Evolutionary conservation across 2,113 vertebrate genomes (phyloP).

Genomic region (Peromyscus maniculatus): DNA sequence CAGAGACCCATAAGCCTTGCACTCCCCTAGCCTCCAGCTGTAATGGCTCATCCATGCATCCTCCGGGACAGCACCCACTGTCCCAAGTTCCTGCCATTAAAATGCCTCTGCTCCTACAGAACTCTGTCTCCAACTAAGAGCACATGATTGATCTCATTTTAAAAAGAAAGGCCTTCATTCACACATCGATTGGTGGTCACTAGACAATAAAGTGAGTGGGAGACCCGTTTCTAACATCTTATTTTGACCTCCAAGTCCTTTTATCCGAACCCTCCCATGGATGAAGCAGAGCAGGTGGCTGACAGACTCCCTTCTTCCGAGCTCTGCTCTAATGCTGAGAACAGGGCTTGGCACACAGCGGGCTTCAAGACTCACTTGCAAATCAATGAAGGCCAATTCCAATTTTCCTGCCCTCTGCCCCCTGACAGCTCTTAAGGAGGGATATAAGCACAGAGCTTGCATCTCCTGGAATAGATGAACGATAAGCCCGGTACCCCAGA

Average conservation of each 20-base stretch:
- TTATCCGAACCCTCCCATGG: background rate
- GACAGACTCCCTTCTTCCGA: background rate
- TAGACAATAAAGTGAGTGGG: background rate
- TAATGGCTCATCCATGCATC: background rate
- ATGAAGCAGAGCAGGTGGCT: background rate
- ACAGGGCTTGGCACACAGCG: background rate
- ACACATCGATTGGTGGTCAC: background rate
- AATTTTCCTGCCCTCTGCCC: background rate
- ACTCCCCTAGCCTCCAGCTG: background rate
- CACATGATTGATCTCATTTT: background rate
- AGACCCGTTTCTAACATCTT: background rate
- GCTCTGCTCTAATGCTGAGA: background rate
- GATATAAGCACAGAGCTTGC: background rate
- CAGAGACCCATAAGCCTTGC: background rate
- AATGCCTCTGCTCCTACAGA: background rate
- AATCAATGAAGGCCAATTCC: background rate
- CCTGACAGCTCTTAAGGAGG: background rate
- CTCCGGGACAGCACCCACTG: background rate
- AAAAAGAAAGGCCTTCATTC: background rate
- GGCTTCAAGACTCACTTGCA: background rate
- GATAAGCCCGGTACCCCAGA: background rate
- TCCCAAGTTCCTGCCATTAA: constrained; percentile 11
- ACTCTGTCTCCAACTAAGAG: constrained; percentile 30
- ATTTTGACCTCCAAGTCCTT: background rate
- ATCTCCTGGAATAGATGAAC: background rate